phyloP scores from a whole-genome alignment of 2,888 invertebrate genomes.

The Drosophila neoperkinsi region DNA sequence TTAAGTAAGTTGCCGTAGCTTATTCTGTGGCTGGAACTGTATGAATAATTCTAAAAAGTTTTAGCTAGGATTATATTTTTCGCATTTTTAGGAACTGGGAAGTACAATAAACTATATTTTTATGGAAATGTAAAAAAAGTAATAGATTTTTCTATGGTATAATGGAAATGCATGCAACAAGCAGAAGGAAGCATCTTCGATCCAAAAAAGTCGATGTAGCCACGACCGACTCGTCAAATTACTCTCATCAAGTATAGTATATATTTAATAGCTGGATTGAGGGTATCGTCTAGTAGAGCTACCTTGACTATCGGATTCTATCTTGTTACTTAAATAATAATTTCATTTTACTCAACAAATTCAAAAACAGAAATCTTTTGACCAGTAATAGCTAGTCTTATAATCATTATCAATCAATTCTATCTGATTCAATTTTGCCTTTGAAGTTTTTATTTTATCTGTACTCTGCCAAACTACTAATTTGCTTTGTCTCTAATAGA shows the following conservation, averaged over 20 bases:
- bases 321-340: not conserved
- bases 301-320: not conserved
- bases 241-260: too few species aligned
- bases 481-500: not conserved
- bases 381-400: not conserved
- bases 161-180: too few species aligned
- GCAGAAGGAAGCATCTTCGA: not conserved
- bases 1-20: slow-evolving; percentile 44
- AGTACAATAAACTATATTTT: not conserved
- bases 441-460: not conserved
- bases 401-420: not conserved
- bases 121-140: not conserved
- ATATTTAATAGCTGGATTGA: not conserved
- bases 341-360: not conserved
- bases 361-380: not conserved
- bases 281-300: not conserved
- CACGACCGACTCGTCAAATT: too few species aligned
- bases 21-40: not conserved
- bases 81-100: not conserved
- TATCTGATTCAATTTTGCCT: not conserved
- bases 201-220: not conserved
- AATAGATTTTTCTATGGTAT: not conserved
- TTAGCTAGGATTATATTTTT: not conserved
- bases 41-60: not conserved
- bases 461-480: not conserved